These are phyloP conservation scores for Serilophus lunatus DNA, from an alignment of 2,113 vertebrate genomes.

Conservation along the genomic window DNA sequence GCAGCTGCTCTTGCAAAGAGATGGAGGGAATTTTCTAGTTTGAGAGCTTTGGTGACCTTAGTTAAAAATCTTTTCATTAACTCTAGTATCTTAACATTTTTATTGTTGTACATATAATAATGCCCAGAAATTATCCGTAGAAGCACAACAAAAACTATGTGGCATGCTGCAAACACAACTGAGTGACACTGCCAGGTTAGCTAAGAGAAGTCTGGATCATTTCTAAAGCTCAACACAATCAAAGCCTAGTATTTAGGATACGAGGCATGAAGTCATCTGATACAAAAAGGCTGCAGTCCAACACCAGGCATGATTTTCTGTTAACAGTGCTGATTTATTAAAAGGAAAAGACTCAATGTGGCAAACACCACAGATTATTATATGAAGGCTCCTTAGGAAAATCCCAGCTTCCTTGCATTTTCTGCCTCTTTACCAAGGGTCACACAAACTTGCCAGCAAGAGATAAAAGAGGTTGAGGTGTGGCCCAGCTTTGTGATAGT, in stretches of 20 bases:
- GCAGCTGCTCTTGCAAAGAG: slow-evolving; percentile 32
- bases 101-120: not conserved
- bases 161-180: not conserved
- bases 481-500: not conserved
- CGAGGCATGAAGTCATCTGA: not conserved
- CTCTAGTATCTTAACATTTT: not conserved
- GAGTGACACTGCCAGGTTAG: not conserved
- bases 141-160: not conserved
- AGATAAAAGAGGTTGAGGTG: not conserved
- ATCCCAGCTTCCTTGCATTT: not conserved
- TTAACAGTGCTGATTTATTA: not conserved
- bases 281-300: not conserved
- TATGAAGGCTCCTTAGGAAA: not conserved
- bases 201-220: not conserved
- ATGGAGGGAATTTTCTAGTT: not conserved
- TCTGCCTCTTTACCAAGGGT: not conserved
- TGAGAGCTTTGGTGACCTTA: not conserved
- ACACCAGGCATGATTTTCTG: not conserved
- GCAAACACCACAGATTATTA: not conserved
- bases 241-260: not conserved
- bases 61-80: not conserved
- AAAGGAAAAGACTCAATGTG: not conserved
- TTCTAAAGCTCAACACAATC: not conserved
- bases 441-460: not conserved
- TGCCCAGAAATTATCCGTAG: not conserved